Conservation (phyloP, 2,888 invertebrate species). For the Lamellibrachia satsuma region DNA sequence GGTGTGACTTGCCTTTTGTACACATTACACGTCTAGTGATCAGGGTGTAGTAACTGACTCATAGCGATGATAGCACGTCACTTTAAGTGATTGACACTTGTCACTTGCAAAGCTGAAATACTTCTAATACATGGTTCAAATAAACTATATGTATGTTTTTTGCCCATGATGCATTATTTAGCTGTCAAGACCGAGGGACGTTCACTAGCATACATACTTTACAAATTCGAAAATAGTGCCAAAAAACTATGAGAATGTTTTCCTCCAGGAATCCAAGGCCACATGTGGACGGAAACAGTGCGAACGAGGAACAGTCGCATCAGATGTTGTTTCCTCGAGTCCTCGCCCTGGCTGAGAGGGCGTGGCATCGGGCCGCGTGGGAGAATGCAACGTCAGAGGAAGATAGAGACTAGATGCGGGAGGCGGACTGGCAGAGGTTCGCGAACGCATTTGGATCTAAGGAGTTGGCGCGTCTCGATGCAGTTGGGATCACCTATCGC, state of each 20-base stretch:
- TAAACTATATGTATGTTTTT: too few species aligned
- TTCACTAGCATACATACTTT: background rate
- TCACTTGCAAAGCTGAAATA: too few species aligned
- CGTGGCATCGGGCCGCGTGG: slow-evolving; percentile 61
- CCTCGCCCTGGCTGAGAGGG: slow-evolving; percentile 58
- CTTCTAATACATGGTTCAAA: too few species aligned
- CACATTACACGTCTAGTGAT: too few species aligned
- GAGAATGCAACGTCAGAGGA: slow-evolving; percentile 36
- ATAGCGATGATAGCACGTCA: too few species aligned
- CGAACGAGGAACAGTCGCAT: slow-evolving; percentile 28
- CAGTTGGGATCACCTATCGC: slow-evolving; percentile 49
- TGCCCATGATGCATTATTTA: too few species aligned
- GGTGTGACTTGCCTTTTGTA: too few species aligned
- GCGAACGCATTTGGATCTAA: slow-evolving; percentile 52
- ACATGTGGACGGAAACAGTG: slow-evolving; percentile 56
- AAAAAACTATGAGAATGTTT: background rate
- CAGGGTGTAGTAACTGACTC: too few species aligned
- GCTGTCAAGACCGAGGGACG: too few species aligned
- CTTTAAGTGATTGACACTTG: too few species aligned
- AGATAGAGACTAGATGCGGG: slow-evolving; percentile 50
- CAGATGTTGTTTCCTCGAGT: slow-evolving; percentile 40
- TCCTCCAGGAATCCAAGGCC: slow-evolving; percentile 56
- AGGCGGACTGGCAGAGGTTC: slow-evolving; percentile 54
- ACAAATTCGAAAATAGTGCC: background rate
- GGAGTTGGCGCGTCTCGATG: slow-evolving; percentile 54